These are phyloP conservation scores for Carcinoscorpius rotundicauda DNA, from an alignment of 1,140 invertebrate genomes.

Conservation along the genomic window DNA sequence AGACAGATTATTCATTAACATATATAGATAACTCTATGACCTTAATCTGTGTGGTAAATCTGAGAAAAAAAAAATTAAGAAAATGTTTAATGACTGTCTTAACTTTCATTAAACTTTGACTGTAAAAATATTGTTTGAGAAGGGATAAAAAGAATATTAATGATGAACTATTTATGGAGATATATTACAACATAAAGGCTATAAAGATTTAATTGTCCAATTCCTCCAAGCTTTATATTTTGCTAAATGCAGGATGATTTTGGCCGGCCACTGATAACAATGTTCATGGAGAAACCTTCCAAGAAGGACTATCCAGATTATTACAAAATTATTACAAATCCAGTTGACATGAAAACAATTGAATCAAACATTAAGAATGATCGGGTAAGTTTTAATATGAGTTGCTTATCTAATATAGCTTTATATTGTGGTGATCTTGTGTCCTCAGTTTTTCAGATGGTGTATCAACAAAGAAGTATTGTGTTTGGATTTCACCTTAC, in stretches of 20 bases:
- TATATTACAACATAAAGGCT: no score
- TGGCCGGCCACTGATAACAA: constrained; percentile 69
- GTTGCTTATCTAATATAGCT: constrained; percentile 5
- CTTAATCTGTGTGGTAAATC: no score
- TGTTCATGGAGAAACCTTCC: constrained; percentile 94
- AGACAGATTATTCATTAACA: no score
- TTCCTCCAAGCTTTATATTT: no score
- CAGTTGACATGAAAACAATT: constrained; percentile 91
- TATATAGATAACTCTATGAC: no score
- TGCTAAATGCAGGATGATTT: constrained; percentile 54
- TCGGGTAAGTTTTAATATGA: constrained; percentile 29
- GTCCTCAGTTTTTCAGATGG: not conserved
- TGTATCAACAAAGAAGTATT: not conserved
- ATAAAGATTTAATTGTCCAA: no score
- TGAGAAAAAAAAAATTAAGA: no score
- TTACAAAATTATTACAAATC: constrained; percentile 84
- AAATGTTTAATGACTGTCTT: no score
- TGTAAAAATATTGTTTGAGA: no score
- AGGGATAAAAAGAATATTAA: no score
- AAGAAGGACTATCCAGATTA: constrained; percentile 93
- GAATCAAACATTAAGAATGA: constrained; percentile 71
- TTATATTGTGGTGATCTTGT: not conserved
- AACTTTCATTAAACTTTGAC: no score
- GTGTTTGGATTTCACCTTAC: not conserved
- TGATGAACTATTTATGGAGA: no score